Percentiles rank a stretch among this genome's conserved stretches.
Conservation (phyloP, 2,888 invertebrate genomes). For the Leptodirus hochenwartii region DNA sequence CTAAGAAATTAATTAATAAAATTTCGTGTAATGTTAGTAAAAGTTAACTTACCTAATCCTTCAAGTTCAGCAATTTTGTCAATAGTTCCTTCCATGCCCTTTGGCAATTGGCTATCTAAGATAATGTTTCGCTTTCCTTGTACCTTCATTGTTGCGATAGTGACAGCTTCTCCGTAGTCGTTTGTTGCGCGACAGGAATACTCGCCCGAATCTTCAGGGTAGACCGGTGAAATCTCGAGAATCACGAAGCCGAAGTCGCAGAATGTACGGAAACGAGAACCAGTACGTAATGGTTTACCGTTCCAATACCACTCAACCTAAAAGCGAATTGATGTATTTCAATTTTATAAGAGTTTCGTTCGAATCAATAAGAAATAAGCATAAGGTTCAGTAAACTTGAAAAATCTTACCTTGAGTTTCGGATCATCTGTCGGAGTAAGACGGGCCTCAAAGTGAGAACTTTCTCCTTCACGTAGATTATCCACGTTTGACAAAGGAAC, state of each 20-base stretch:
- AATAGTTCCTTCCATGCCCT: slow-evolving; percentile 86
- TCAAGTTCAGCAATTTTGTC: slow-evolving; percentile 85
- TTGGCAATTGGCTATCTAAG: slow-evolving; percentile 76
- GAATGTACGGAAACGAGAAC: slow-evolving; percentile 88
- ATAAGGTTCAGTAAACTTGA: too few species aligned
- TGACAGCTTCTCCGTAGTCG: slow-evolving; percentile 81
- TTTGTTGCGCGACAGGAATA: slow-evolving; percentile 78
- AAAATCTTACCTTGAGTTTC: slow-evolving; percentile 63
- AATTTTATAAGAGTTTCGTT: too few species aligned
- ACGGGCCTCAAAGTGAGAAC: slow-evolving; percentile 78
- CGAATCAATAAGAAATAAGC: too few species aligned
- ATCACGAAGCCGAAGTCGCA: slow-evolving; percentile 97
- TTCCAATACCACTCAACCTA: slow-evolving; percentile 96
- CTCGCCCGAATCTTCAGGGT: slow-evolving; percentile 90
- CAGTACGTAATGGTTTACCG: slow-evolving; percentile 71
- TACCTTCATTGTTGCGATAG: slow-evolving; percentile 74
- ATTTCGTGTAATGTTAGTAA: too few species aligned
- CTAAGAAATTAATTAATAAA: too few species aligned
- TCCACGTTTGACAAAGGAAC: slow-evolving; percentile 77
- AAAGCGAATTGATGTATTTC: too few species aligned
- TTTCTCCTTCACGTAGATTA: slow-evolving; percentile 77
- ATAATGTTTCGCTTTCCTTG: slow-evolving; percentile 85
- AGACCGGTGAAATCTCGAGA: slow-evolving; percentile 91
- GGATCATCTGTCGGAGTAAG: slow-evolving; percentile 82
- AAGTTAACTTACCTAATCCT: too few species aligned